phyloP scores from a whole-genome alignment of 2,797 vertebrate species.

The Myotis myotis region DNA sequence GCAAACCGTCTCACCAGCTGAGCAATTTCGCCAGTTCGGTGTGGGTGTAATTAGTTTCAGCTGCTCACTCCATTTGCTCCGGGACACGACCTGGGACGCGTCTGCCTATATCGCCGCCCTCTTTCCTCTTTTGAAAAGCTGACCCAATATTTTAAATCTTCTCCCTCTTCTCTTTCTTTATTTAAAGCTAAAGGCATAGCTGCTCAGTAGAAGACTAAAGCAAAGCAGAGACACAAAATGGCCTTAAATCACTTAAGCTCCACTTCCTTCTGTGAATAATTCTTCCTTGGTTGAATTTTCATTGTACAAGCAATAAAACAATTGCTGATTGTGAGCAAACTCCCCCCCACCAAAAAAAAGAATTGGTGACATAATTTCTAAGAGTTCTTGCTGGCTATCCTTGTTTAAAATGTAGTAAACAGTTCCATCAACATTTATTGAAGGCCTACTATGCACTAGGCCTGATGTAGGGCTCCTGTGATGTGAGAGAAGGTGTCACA shows the following conservation, averaged over 20 bases:
- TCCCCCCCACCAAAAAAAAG: not conserved
- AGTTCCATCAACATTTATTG: not conserved
- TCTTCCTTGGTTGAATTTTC: constrained; percentile 31
- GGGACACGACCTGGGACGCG: too few species aligned
- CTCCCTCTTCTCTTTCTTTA: not conserved
- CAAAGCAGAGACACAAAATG: not conserved
- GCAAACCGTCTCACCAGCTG: too few species aligned
- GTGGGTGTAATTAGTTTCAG: too few species aligned
- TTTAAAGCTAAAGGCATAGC: constrained; percentile 17
- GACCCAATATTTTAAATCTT: not conserved
- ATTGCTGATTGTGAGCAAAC: not conserved
- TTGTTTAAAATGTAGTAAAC: not conserved
- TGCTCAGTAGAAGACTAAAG: not conserved
- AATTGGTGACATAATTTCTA: constrained; percentile 8
- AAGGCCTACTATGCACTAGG: not conserved
- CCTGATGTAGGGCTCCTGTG: not conserved
- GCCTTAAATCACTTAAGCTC: not conserved
- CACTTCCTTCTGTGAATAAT: not conserved
- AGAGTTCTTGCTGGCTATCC: not conserved
- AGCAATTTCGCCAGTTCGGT: too few species aligned
- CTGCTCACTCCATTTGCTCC: too few species aligned
- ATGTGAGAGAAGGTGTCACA: not conserved
- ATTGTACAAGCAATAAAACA: constrained; percentile 20
- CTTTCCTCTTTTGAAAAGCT: not conserved
- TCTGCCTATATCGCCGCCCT: too few species aligned